Evolutionary conservation across 2,113 vertebrate genomes (phyloP).

Genomic region (Apus apus): DNA sequence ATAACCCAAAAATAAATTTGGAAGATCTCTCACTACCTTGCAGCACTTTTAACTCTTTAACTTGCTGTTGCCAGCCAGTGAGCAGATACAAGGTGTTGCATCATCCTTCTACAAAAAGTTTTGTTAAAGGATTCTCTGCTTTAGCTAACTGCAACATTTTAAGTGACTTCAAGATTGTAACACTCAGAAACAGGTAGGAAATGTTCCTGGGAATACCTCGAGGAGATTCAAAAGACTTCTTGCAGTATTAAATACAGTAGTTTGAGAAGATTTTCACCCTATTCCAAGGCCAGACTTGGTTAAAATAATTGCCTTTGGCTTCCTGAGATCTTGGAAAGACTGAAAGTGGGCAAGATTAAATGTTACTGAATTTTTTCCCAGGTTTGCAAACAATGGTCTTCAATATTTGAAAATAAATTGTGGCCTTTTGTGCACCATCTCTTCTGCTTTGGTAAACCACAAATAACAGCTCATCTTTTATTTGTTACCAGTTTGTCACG

Average conservation of each 20-base stretch:
- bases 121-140: neutral
- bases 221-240: neutral
- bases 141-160: neutral
- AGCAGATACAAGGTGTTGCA: neutral
- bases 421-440: neutral
- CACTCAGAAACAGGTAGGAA: neutral
- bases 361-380: neutral
- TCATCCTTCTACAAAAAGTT: neutral
- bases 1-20: neutral
- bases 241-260: neutral
- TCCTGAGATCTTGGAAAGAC: neutral
- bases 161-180: neutral
- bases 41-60: neutral
- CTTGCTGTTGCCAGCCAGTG: neutral
- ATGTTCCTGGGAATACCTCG: neutral
- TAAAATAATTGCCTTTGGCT: neutral
- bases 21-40: neutral
- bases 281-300: neutral
- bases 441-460: neutral
- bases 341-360: neutral
- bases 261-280: neutral
- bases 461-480: conserved; percentile 53
- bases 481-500: conserved; percentile 58
- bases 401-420: conserved; percentile 6
- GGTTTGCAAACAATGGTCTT: neutral